Percentiles rank a stretch among this genome's conserved stretches.
Conservation (phyloP, 1,140 invertebrate genomes). For the Bombus ignitus region DNA sequence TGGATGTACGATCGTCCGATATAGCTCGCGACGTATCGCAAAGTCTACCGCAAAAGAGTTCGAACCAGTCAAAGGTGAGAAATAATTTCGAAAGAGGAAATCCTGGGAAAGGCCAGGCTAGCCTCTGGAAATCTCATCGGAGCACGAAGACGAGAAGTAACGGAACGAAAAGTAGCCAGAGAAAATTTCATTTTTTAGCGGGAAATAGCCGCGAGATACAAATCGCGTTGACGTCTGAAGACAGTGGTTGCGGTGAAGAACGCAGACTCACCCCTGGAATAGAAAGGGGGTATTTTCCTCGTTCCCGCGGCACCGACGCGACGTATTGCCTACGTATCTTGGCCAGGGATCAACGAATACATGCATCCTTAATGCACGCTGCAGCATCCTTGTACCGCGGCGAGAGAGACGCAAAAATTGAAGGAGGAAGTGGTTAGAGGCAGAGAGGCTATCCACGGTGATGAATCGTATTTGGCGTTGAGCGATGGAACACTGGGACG, state of each 20-base stretch:
- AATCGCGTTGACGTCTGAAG: slow-evolving; percentile 38
- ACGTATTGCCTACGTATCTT: slow-evolving; percentile 75
- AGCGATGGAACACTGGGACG: slow-evolving; percentile 35
- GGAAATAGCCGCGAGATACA: slow-evolving; percentile 26
- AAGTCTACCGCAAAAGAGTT: rapidly evolving
- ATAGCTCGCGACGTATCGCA: too few relatives aligned
- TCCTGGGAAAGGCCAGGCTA: not conserved
- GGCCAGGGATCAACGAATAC: slow-evolving; percentile 75
- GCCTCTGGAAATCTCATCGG: not conserved
- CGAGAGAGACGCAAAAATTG: not conserved
- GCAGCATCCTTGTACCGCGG: slow-evolving; percentile 37
- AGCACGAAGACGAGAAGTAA: not conserved
- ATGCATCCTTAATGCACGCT: slow-evolving; percentile 73
- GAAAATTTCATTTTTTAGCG: slow-evolving; percentile 24
- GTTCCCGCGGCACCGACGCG: slow-evolving; percentile 35
- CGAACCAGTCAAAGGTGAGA: too few relatives aligned
- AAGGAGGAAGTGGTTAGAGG: not conserved
- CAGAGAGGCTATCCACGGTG: slow-evolving; percentile 17
- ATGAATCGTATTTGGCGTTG: slow-evolving; percentile 51
- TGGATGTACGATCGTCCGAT: too few relatives aligned
- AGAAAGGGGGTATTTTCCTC: slow-evolving; percentile 70
- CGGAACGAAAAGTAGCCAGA: not conserved
- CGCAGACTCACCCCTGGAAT: not conserved
- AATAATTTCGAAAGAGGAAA: not conserved
- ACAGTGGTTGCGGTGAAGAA: slow-evolving; percentile 5